Conservation (phyloP, 2,113 vertebrate species). For the Mustelus asterias region DNA sequence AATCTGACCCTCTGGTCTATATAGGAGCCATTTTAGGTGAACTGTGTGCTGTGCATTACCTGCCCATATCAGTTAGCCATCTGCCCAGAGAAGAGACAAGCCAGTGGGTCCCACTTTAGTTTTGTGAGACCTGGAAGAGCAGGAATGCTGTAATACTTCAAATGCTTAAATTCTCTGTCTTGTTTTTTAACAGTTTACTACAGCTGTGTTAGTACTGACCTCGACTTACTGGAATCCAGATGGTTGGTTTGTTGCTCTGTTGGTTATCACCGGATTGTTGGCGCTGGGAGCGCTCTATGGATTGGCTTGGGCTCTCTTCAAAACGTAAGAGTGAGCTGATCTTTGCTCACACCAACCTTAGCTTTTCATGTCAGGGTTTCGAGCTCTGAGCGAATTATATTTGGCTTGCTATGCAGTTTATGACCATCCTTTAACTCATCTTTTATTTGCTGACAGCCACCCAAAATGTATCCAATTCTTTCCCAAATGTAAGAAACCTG, state of each 20-base stretch:
- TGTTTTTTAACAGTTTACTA: conserved; percentile 41
- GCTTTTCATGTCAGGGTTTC: neutral
- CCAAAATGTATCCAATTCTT: conserved; percentile 44
- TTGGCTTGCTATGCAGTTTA: neutral
- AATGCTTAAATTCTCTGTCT: neutral
- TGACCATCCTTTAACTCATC: neutral
- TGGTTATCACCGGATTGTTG: conserved; percentile 40
- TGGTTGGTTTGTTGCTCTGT: conserved; percentile 39
- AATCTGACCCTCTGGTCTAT: neutral
- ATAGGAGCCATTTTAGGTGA: neutral
- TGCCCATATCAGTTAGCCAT: neutral
- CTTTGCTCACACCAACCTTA: conserved; percentile 15
- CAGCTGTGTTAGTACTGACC: conserved; percentile 40
- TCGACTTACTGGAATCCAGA: conserved; percentile 40
- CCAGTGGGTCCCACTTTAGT: neutral
- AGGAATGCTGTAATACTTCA: neutral
- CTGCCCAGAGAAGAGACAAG: neutral
- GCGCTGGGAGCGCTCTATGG: conserved; percentile 37
- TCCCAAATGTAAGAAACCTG: conserved; percentile 38
- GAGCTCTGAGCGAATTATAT: neutral
- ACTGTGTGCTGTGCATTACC: neutral
- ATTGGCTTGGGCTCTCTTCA: conserved; percentile 39
- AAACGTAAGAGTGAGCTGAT: conserved; percentile 40
- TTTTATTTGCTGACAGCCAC: conserved; percentile 38
- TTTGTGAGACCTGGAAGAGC: neutral